These are phyloP conservation scores for Ifrita kowaldi DNA, from an alignment of 2,113 vertebrate genomes.

Conservation along the genomic window DNA sequence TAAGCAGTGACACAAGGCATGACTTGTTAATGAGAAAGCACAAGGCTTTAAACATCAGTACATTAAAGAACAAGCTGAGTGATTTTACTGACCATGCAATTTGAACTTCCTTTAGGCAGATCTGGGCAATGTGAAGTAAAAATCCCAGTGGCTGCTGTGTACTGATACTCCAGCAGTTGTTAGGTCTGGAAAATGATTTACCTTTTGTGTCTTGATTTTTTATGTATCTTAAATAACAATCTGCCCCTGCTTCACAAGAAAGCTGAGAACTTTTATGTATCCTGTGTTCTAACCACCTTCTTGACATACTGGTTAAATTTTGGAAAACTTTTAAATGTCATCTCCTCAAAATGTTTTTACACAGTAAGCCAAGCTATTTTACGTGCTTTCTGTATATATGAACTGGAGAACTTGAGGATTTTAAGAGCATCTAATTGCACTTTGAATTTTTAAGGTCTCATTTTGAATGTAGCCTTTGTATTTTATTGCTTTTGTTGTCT, in stretches of 20 bases:
- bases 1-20: background rate
- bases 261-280: background rate
- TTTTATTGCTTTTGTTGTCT: background rate
- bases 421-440: background rate
- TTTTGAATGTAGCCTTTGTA: background rate
- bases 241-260: background rate
- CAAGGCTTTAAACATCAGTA: background rate
- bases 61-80: background rate
- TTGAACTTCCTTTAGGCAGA: background rate
- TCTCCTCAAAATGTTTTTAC: background rate
- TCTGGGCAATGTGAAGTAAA: background rate
- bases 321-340: background rate
- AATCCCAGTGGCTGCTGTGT: background rate
- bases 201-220: background rate
- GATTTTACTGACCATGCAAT: background rate
- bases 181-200: background rate
- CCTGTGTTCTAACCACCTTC: background rate
- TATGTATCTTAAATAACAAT: background rate
- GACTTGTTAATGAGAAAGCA: background rate
- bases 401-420: background rate
- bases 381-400: rapidly evolving
- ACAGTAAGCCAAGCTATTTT: background rate
- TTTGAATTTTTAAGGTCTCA: background rate
- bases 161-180: background rate
- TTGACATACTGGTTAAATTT: background rate